phyloP scores from a whole-genome alignment of 2,113 vertebrate species.

The Pelecanus crispus region DNA sequence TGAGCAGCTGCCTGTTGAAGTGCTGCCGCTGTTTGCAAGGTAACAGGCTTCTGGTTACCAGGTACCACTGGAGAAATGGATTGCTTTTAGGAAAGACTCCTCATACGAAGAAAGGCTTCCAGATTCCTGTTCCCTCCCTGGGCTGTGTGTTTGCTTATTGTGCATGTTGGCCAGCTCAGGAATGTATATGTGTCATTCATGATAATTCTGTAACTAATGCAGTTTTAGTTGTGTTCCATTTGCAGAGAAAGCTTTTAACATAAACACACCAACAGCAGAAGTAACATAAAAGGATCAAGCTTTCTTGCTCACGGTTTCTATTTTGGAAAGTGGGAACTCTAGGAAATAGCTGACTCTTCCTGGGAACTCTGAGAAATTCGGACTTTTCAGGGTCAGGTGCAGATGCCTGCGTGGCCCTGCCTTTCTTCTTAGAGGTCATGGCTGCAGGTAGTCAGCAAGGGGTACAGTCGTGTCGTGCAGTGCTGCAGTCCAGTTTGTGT shows the following conservation, averaged over 20 bases:
- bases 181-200: neutral
- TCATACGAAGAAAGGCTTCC: neutral
- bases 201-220: neutral
- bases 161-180: neutral
- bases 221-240: neutral
- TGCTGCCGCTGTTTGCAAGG: neutral
- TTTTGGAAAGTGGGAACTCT: neutral
- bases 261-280: neutral
- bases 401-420: neutral
- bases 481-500: neutral
- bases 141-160: neutral
- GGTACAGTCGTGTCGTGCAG: fast-evolving
- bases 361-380: too few species aligned
- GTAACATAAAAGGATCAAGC: neutral
- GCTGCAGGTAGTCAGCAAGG: neutral
- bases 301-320: neutral
- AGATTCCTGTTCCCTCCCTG: neutral
- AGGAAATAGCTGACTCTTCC: neutral
- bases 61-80: neutral
- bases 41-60: neutral
- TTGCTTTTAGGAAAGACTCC: neutral
- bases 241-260: neutral
- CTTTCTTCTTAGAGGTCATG: neutral
- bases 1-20: neutral
- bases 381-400: neutral